A percentile compares a stretch with the other conserved stretches of the same genome.
Evolutionary conservation across 2,888 invertebrate species (phyloP).

Genomic region (Epirrhoe tristata): DNA sequence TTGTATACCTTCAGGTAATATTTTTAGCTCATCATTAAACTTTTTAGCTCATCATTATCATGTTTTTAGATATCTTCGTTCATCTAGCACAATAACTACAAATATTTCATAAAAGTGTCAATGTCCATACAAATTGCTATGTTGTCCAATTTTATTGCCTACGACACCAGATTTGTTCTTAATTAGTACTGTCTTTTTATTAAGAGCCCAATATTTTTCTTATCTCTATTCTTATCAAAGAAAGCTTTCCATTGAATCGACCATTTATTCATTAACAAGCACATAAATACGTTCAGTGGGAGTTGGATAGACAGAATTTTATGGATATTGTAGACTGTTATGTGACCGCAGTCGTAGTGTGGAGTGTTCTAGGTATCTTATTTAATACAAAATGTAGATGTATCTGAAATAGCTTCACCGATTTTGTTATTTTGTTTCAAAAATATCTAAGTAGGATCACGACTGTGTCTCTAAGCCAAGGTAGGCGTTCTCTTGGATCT

Average conservation of each 20-base stretch:
- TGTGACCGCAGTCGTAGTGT: background rate
- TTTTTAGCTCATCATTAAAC: no score
- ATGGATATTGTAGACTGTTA: conserved; percentile 9
- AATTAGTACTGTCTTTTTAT: conserved; percentile 42
- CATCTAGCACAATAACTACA: no score
- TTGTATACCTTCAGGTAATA: no score
- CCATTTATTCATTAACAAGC: conserved; percentile 50
- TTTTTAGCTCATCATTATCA: no score
- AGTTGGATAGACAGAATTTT: conserved; percentile 13
- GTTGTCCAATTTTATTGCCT: conserved; percentile 33
- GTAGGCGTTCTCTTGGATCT: no score
- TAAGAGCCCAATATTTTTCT: conserved; percentile 35
- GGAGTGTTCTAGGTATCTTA: background rate
- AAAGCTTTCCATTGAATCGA: conserved; percentile 34
- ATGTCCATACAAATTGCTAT: conserved; percentile 29
- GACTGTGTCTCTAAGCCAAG: no score
- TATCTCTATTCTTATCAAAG: conserved; percentile 40
- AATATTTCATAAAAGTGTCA: conserved; percentile 25
- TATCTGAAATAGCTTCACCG: no score
- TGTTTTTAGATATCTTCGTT: no score
- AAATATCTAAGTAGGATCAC: no score
- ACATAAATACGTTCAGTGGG: conserved; percentile 54
- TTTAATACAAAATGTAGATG: background rate
- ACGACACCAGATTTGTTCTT: conserved; percentile 37
- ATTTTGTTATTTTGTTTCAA: no score